Conservation (phyloP, 2,888 invertebrate genomes). For the Orchestes rusci region DNA sequence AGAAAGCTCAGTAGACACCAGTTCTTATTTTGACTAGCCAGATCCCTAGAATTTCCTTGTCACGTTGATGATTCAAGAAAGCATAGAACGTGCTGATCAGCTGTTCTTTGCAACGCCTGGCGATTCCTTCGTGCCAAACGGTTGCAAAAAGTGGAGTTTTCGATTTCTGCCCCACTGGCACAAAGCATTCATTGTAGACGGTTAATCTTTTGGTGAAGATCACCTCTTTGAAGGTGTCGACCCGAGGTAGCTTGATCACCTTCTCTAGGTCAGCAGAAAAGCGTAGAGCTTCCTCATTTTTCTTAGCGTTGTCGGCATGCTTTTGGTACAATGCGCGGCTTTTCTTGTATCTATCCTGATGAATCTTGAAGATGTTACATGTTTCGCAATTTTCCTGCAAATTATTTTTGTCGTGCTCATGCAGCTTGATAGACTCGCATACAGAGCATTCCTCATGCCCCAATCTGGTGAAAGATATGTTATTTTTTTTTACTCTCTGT, state of each 20-base stretch:
- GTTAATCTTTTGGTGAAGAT: constrained; percentile 23
- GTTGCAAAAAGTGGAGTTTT: constrained; percentile 19
- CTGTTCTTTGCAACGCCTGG: constrained; percentile 27
- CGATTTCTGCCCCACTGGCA: constrained; percentile 12
- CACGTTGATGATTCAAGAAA: constrained; percentile 9
- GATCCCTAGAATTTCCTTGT: constrained; percentile 4
- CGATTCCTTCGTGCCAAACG: constrained; percentile 32
- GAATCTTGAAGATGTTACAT: too few species aligned
- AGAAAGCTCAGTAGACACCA: constrained; percentile 14
- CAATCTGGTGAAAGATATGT: too few species aligned
- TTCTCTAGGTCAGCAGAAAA: constrained; percentile 23
- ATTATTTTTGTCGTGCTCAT: too few species aligned
- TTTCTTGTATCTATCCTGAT: too few species aligned
- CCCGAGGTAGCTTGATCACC: constrained; percentile 24
- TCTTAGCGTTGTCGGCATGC: too few species aligned
- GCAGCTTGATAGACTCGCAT: too few species aligned
- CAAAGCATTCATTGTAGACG: constrained; percentile 14
- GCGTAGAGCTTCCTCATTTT: too few species aligned
- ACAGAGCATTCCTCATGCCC: too few species aligned
- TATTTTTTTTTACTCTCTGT: too few species aligned
- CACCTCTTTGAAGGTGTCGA: constrained; percentile 24
- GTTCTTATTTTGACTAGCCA: constrained; percentile 18
- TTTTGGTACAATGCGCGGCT: too few species aligned
- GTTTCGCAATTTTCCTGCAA: too few species aligned
- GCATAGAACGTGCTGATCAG: constrained; percentile 14